Conservation (phyloP, 2,888 invertebrate genomes). For the Harpalus rufipes region DNA sequence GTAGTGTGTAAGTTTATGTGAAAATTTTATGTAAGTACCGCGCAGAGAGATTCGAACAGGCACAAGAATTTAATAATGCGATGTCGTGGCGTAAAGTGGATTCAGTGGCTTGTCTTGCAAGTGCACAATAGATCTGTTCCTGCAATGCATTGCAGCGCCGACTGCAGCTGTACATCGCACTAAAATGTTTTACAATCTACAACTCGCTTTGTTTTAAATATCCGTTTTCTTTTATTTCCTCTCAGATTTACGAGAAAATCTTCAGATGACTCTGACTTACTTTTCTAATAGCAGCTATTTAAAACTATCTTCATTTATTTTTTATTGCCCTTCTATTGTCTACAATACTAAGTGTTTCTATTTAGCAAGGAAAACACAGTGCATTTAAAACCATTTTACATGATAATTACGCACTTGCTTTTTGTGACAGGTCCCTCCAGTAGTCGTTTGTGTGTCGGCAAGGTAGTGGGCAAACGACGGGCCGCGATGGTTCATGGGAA, state of each 20-base stretch:
- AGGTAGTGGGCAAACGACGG: no score
- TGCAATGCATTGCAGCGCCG: background rate
- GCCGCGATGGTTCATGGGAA: no score
- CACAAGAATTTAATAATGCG: constrained; percentile 63
- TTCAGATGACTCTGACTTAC: constrained; percentile 7
- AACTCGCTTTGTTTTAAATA: constrained; percentile 30
- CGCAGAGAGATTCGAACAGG: constrained; percentile 22
- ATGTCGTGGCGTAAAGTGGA: constrained; percentile 48
- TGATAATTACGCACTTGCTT: constrained; percentile 1
- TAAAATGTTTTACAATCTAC: constrained; percentile 53
- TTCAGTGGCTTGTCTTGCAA: constrained; percentile 51
- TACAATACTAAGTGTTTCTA: constrained; percentile 4
- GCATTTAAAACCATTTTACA: background rate
- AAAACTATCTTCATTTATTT: constrained; percentile 26
- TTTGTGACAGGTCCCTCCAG: no score
- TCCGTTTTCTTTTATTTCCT: constrained; percentile 44
- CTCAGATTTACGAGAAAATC: constrained; percentile 12
- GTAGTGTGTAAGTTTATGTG: constrained; percentile 57
- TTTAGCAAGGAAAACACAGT: background rate
- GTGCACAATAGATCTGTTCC: constrained; percentile 53
- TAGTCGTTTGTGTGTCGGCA: no score
- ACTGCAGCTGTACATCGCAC: constrained; percentile 33
- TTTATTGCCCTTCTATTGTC: constrained; percentile 9
- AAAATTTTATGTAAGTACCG: constrained; percentile 57
- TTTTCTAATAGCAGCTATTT: constrained; percentile 13